Evolutionary conservation across 2,113 vertebrate genomes (phyloP), one percentile per base, ranked within the genome.

Genomic region (Chaetorhynchus papuensis): DNA sequence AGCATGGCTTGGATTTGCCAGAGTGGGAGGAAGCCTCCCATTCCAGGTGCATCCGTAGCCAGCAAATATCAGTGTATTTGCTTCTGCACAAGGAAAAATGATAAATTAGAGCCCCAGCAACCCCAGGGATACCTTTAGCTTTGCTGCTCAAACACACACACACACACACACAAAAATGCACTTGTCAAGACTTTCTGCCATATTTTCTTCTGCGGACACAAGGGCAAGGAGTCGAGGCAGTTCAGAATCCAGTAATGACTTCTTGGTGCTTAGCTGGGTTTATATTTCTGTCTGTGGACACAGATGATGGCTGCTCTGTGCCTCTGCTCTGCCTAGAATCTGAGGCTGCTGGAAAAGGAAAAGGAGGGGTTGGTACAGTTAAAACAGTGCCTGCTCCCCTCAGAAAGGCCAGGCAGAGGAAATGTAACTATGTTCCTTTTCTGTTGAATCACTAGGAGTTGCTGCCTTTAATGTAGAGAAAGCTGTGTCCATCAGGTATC

Each of bases 151-250:
- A 69, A 90, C 20, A 27, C 26, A 15, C 13, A 45, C 7, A 60
- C 19, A 10, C 10, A 24, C 30, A 10, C 22, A 16, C 42, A 10
- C 50, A 8, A 7, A 27, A 4, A 37, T 33, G 27, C 0, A 0
- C 9, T 75, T 45, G 22, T 59, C 53, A 86, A 86, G 50, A n/a
- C 50, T 85, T 85, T 60, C 39, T 91, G 31, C 45, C 57, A 33
- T 37, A 8, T 72, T 77, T 94, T 80, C 24, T 57, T 79, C 49
- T 26, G 21, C 28, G 71, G 61, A 33, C 33, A 64, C 30, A 44
- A 82, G 30, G 14, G 5, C 45, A 74, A 78, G 52, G 35, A 74
- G 13, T 19, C 1, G 6, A 83, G 64, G 22, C 47, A 71, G 42
- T 49, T 77, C 76, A 69, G 79, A 91, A 89, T 37, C 13, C 47